A percentile compares a stretch with the other conserved stretches of the same genome.
phyloP scores from a whole-genome alignment of 2,113 vertebrate genomes.

The Nerophis lumbriciformis region DNA sequence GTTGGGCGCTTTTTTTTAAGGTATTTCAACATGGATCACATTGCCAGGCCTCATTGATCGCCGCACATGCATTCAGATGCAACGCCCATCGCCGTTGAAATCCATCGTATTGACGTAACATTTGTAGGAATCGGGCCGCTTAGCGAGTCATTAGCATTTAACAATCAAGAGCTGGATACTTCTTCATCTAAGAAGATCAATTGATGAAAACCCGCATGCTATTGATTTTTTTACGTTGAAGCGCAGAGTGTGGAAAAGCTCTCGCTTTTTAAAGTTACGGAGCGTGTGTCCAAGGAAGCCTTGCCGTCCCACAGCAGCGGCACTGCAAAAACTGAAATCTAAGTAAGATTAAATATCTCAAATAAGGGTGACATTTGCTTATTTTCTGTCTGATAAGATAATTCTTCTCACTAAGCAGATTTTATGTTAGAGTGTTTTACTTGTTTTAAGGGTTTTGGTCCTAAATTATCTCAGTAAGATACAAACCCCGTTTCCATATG shows the following conservation, averaged over 20 bases:
- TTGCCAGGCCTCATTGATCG: conserved; percentile 43
- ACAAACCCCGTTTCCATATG: no score
- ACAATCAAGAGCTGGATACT: conserved; percentile 37
- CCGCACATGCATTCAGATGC: conserved; percentile 45
- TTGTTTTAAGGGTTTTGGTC: no score
- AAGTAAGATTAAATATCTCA: no score
- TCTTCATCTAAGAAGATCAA: conserved; percentile 31
- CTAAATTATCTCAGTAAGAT: no score
- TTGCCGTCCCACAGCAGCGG: conserved; percentile 17
- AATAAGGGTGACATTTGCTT: no score
- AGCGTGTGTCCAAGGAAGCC: conserved; percentile 19
- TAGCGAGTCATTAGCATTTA: conserved; percentile 45
- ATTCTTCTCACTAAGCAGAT: no score
- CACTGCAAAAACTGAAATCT: conserved; percentile 9
- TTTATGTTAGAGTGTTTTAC: no score
- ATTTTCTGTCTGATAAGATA: no score
- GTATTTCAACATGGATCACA: conserved; percentile 48
- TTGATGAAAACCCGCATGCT: conserved; percentile 36
- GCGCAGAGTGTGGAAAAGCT: conserved; percentile 19
- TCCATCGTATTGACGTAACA: conserved; percentile 58
- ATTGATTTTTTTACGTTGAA: conserved; percentile 40
- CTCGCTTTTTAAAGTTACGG: conserved; percentile 5
- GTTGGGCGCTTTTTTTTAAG: conserved; percentile 6
- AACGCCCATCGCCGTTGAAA: conserved; percentile 29
- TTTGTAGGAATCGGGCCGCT: conserved; percentile 52